Base-by-base conservation (phyloP, 2,888 invertebrate species). In the Limulus polyphemus region DNA sequence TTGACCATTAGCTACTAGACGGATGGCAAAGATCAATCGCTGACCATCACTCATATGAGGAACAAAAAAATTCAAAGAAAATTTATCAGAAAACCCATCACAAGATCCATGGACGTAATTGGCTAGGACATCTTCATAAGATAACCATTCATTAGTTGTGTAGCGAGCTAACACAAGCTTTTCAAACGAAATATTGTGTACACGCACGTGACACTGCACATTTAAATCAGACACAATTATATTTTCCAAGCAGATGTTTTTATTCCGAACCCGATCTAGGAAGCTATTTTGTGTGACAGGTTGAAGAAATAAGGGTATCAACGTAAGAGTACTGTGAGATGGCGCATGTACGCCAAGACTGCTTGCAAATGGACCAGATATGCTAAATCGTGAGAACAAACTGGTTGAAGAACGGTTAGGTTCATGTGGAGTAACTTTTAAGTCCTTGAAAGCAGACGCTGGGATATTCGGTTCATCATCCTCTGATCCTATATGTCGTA, bases 41-140 rank as follows among this genome's bases (percentile, higher is more conserved):
- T 88, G 85, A 0, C 90, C 90, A n/a, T 87, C 80, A 11, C 58
- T 61, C 46, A 69, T n/a, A 51, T 62, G 59, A 10, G 66, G 64
- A 48, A 68, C 49, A 47, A 59, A 47, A 48, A 90, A 76, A 47
- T 84, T 73, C 71, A 79, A 95, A 52, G 84, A 83, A 77, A 95
- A 95, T 71, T 86, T 86, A 76, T 95, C 95, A 51, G 92, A 91
- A 73, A 88, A 88, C 1, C 93, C 93, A 73, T 95, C 94, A 77
- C 91, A 90, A 74, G 78, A 93, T 72, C 88, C 87, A 59, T 83
- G 81, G 56, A 90, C 85, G 75, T 94, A 94, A 47, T 81, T 83
- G 11, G 89, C 88, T 72, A 85, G 85, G 59, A 91, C 80, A 75
- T 95, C 94, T 52, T 86, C 83, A 77, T 83, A 88, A 58, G 86